phyloP scores from a whole-genome alignment of 2,113 vertebrate species.

The Strix uralensis region DNA sequence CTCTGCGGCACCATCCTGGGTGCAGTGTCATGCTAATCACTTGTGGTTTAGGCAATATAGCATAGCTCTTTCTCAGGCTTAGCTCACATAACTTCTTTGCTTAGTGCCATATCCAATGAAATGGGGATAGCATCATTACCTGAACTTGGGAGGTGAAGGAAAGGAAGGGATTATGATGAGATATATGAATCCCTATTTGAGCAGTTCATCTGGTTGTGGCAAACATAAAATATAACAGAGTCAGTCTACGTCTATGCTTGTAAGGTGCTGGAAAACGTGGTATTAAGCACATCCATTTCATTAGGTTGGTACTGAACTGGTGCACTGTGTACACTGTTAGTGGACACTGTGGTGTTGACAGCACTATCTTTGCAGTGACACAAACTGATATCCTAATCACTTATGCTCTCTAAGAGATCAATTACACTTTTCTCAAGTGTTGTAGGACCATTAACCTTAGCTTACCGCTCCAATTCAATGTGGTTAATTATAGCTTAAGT shows the following conservation, averaged over 20 bases:
- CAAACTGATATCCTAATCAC: constrained; percentile 36
- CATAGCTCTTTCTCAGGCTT: neutral
- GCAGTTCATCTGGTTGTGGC: neutral
- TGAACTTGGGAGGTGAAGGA: neutral
- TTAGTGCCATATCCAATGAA: neutral
- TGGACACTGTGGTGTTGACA: constrained; percentile 21
- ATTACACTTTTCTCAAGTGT: constrained; percentile 43
- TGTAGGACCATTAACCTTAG: constrained; percentile 56
- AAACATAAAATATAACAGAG: neutral
- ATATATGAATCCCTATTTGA: neutral
- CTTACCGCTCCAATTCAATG: constrained; percentile 31
- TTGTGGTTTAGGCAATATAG: neutral
- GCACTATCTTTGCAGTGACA: neutral
- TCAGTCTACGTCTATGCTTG: neutral
- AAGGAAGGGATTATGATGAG: neutral
- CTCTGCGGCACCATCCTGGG: neutral
- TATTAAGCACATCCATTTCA: neutral
- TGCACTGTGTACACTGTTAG: neutral
- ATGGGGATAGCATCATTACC: neutral
- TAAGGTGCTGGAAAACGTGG: neutral
- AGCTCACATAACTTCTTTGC: neutral
- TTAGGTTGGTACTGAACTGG: neutral
- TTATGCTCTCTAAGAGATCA: constrained; percentile 21
- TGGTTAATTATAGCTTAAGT: constrained; percentile 12
- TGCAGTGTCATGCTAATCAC: fast-evolving